These are phyloP conservation scores for Gallinago media DNA, from an alignment of 2,113 vertebrate genomes.

Conservation along the genomic window DNA sequence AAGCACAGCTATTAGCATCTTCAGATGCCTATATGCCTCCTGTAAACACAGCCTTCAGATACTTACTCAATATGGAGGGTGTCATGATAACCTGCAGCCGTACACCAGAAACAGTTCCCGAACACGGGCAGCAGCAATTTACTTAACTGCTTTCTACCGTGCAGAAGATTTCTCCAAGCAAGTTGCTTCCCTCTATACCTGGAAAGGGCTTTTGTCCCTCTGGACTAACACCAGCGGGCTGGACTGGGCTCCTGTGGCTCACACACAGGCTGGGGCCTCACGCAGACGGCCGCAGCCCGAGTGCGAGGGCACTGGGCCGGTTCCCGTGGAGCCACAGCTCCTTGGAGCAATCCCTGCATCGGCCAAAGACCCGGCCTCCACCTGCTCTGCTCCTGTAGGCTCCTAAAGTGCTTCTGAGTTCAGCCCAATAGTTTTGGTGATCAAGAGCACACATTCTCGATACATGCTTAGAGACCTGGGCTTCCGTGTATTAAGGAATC, in stretches of 20 bases:
- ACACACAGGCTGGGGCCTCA: neutral
- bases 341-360: neutral
- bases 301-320: no score
- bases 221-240: neutral
- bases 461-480: neutral
- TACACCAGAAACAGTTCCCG: neutral
- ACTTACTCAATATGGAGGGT: neutral
- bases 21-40: neutral
- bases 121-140: accelerated
- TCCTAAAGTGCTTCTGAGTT: neutral
- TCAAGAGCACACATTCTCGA: neutral
- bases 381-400: neutral
- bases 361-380: neutral
- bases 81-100: accelerated
- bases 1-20: neutral
- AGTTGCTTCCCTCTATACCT: neutral
- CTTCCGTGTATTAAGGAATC: neutral
- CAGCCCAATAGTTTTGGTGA: neutral
- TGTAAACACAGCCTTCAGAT: neutral
- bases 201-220: neutral
- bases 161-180: neutral
- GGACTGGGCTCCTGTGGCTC: neutral
- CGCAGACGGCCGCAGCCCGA: accelerated
- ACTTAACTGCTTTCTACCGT: neutral
- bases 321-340: accelerated